Evolutionary conservation across 2,113 vertebrate species (phyloP).

Genomic region (Uria lomvia): DNA sequence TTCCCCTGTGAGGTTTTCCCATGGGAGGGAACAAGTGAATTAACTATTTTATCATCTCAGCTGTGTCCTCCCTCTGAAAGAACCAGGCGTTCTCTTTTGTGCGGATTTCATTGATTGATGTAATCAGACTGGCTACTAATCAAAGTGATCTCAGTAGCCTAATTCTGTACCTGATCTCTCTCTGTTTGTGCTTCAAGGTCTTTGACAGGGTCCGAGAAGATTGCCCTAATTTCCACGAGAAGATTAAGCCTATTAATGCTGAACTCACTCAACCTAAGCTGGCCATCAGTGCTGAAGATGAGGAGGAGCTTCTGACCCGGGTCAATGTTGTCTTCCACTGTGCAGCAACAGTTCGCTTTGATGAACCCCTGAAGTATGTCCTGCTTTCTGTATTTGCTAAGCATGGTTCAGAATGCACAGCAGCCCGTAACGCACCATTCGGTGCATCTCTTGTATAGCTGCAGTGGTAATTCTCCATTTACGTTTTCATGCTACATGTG

Average conservation of each 20-base stretch:
- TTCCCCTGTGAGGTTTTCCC: not conserved
- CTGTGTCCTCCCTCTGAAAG: not conserved
- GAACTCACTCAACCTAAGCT: constrained; percentile 89
- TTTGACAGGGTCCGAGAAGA: constrained; percentile 91
- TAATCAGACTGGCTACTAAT: constrained; percentile 17
- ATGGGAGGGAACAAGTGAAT: not conserved
- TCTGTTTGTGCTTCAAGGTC: constrained; percentile 77
- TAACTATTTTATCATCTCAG: not conserved
- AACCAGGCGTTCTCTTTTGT: not conserved
- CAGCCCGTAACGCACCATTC: not conserved
- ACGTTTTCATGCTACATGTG: not conserved
- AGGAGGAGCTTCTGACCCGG: constrained; percentile 78
- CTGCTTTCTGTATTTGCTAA: not conserved
- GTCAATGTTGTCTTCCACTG: constrained; percentile 94
- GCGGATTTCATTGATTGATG: not conserved
- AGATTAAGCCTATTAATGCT: constrained; percentile 88
- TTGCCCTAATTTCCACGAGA: constrained; percentile 86
- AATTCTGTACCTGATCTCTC: constrained; percentile 36
- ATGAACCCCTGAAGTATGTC: constrained; percentile 86
- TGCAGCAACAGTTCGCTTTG: constrained; percentile 92
- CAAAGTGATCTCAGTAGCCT: not conserved
- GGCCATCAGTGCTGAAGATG: constrained; percentile 85
- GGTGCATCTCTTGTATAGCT: not conserved
- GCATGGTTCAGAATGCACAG: not conserved
- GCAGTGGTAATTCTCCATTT: not conserved